Conservation (phyloP, 92 coral and sea anemone species). For the Meandrina meandrites region DNA sequence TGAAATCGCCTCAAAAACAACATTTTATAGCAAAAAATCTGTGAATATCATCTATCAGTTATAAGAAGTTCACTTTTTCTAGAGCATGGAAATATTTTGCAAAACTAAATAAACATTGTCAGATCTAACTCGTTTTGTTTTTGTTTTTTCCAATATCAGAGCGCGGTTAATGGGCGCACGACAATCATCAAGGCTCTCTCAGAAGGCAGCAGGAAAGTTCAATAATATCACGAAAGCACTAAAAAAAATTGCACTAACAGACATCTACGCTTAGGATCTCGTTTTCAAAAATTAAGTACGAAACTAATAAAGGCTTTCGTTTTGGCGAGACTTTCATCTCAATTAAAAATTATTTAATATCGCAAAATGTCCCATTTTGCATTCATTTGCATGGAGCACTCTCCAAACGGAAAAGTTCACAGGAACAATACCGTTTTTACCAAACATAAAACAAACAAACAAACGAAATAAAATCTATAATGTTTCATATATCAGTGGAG, state of each 20-base stretch:
- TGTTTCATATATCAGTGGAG: background rate
- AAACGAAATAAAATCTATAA: background rate
- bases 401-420: background rate
- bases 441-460: background rate
- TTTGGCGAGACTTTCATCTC: too few species aligned
- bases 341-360: background rate
- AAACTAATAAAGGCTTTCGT: background rate
- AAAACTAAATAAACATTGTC: background rate
- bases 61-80: background rate
- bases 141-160: background rate
- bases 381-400: background rate
- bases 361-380: background rate
- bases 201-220: background rate
- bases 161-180: background rate
- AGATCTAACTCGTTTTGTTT: background rate
- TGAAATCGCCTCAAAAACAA: background rate
- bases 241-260: background rate
- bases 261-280: background rate
- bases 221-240: background rate
- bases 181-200: background rate
- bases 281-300: background rate
- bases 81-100: background rate
- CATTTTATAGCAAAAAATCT: background rate
- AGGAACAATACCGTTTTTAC: background rate
- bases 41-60: background rate